A percentile compares a stretch with the other conserved stretches of the same genome.
These are phyloP conservation scores for Eriosoma lanigerum DNA, from an alignment of 1,140 invertebrate species.

Conservation along the genomic window DNA sequence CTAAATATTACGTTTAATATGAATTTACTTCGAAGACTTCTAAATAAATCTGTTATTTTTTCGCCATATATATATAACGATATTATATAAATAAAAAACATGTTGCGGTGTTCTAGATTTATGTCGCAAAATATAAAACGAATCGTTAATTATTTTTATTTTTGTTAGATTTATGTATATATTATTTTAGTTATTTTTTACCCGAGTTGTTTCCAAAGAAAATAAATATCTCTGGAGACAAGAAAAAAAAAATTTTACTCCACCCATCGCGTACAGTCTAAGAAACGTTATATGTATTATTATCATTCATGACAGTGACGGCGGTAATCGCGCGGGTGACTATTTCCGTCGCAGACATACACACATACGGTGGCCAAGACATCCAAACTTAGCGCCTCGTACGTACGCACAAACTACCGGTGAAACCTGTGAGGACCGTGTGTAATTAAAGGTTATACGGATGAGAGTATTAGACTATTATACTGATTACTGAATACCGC, in stretches of 20 bases:
- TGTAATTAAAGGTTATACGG: constrained; percentile 2
- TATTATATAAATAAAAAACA: too few species aligned
- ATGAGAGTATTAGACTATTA: too few species aligned
- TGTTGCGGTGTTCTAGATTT: too few species aligned
- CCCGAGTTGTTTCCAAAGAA: background rate
- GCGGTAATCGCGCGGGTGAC: constrained; percentile 21
- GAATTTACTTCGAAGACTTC: too few species aligned
- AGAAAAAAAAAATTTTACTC: background rate
- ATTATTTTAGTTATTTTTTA: too few species aligned
- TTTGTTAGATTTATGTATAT: too few species aligned
- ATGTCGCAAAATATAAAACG: too few species aligned
- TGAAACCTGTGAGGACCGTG: background rate
- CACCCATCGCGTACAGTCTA: background rate
- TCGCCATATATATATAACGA: too few species aligned
- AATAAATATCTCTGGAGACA: background rate
- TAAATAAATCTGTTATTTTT: too few species aligned
- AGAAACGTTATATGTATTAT: background rate
- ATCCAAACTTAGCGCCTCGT: constrained; percentile 49
- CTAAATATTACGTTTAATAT: too few species aligned
- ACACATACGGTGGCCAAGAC: background rate
- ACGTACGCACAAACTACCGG: constrained; percentile 25
- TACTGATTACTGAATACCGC: too few species aligned
- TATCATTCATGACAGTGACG: constrained; percentile 27
- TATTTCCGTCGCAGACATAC: constrained; percentile 39
- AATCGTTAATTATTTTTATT: too few species aligned